Base-by-base conservation (phyloP, 2,888 invertebrate species). In the Microplitis deprimator region DNA sequence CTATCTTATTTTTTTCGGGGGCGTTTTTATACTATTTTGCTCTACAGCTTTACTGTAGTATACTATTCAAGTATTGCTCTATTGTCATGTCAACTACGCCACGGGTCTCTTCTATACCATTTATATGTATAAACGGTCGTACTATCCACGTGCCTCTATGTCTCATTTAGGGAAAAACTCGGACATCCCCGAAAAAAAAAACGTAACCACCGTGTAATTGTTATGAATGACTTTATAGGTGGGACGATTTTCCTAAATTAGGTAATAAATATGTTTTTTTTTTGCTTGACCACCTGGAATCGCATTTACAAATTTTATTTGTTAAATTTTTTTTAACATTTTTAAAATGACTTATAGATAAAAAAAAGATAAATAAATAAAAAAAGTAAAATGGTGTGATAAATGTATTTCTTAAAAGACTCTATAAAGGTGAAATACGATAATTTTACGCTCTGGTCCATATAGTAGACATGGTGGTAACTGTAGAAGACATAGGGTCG, bases 121-220 rank as follows among this genome's bases (percentile, higher is more conserved):
- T 29, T 29, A 29, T 29, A 29, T 29, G 29, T 29, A 4, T 29
- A 29, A 29, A 29, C 29, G 75, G 69, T 78, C 75, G 65, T 71
- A 50, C 69, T 73, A 76, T 77, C 77, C 70, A 68, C 78, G 77
- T 65, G 79, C 77, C 79, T 75, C 70, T 71, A 80, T 84, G 86
- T 88, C 86, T 87, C 86, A 86, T 85, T 88, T 85, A 81, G 81
- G 81, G 81, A 81, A 82, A 84, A 85, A 82, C 50, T 69, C 68
- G 64, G 61, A 79, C 80, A 76, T 80, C 81, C 79, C 62, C 8
- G 50, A 50, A 50, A 50, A 69, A 69, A 78, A 76, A 81, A 77
- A 75, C 78, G 78, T 80, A 79, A 78, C 81, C 81, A 82, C 83
- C 82, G 80, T 73, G 80, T 85, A 84, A 85, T 86, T 82, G 81